These are phyloP conservation scores for Trinorchestia longiramus DNA, from an alignment of 1,140 invertebrate species.

Conservation along the genomic window DNA sequence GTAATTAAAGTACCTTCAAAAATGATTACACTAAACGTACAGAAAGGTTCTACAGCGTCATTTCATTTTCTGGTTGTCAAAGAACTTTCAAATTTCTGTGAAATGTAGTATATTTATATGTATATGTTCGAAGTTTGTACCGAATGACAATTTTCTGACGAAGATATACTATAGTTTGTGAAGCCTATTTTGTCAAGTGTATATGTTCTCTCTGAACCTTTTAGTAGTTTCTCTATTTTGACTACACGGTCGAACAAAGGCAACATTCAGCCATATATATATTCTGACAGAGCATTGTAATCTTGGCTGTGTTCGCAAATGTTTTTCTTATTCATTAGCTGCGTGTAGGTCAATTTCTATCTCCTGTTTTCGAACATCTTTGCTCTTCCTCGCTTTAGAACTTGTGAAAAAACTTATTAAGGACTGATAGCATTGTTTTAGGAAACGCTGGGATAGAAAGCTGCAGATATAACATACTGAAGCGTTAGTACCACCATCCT, in stretches of 20 bases:
- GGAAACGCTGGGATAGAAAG: slow-evolving; percentile 39
- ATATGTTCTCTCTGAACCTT: too few species aligned
- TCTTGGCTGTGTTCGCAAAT: background rate
- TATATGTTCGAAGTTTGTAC: too few species aligned
- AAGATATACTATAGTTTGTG: too few species aligned
- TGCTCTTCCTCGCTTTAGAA: background rate
- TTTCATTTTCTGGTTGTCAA: too few species aligned
- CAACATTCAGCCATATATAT: background rate
- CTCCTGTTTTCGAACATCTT: slow-evolving; percentile 4
- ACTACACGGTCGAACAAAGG: background rate
- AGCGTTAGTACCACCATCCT: slow-evolving; percentile 63
- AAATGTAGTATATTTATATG: too few species aligned
- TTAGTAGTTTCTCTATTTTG: too few species aligned
- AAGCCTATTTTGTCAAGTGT: too few species aligned
- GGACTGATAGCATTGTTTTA: slow-evolving; percentile 49
- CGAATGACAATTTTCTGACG: too few species aligned
- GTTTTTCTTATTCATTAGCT: background rate
- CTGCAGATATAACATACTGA: slow-evolving; percentile 57
- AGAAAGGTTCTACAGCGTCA: too few species aligned
- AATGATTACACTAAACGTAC: too few species aligned
- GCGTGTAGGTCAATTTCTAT: slow-evolving; percentile 11
- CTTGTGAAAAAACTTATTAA: slow-evolving; percentile 7
- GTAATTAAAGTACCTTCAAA: too few species aligned
- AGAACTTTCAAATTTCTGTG: too few species aligned
- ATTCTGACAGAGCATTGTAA: background rate